Evolutionary conservation across 2,888 invertebrate species (phyloP), one percentile per base, ranked within the genome.

Genomic region (Hololepta plana): DNA sequence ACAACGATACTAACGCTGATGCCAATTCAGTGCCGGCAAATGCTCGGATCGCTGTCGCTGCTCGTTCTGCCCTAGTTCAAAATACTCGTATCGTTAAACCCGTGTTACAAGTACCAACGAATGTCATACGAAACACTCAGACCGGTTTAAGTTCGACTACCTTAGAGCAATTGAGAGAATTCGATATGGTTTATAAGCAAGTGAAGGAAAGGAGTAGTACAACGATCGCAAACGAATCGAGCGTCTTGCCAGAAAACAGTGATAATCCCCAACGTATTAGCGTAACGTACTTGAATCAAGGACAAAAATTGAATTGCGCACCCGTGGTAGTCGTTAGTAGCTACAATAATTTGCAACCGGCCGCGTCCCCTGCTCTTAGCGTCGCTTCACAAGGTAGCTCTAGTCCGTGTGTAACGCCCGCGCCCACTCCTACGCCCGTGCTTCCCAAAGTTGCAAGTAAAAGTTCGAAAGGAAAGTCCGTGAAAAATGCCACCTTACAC

Each of bases 111-210:
- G 66, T 70, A 38, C 67, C 70, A 37, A 54, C 68, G 17, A 67
- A 67, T 40, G 64, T 67, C 2, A 65, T 67, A 21, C 59, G 64
- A 24, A 65, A 63, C 22, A 51, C 60, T 5, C 67, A 69, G 41
- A 59, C 67, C n/a, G 62, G 67, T 42, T 66, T 77, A 42, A 76
- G 76, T 45, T 72, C 76, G 0, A 75, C 75, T 1, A 79, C 77
- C 1, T 51, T 77, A 25, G 79, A 81, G 48, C 80, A 80, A 41
- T 48, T 81, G 5, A 55, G 77, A 28, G 81, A 81, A 45, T 81
- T 81, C 40, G 80, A 81, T 45, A 72, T 76, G 55, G 79, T 81
- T 1, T 56, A 80, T 32, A 79, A 80, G 43, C 77, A 79, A 55
- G 76, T 81, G 1, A 79, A 77, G 45, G 77, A 77, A 47, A 57